These are phyloP conservation scores for Spodoptera frugiperda DNA, from an alignment of 1,140 invertebrate genomes.

Conservation along the genomic window DNA sequence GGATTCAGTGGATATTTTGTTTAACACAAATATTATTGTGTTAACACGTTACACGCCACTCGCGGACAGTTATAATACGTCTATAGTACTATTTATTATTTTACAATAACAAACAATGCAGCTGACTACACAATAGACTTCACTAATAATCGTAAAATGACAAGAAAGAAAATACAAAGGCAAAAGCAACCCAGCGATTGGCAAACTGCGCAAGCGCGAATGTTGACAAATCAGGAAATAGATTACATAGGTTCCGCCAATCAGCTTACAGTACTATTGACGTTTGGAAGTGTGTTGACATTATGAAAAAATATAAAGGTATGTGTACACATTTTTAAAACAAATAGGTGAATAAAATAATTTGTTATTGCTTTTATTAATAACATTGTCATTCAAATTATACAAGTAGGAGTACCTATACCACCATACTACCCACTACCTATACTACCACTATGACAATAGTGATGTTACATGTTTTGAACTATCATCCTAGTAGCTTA, in stretches of 20 bases:
- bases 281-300: background rate
- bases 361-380: background rate
- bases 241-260: constrained; percentile 9
- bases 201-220: constrained; percentile 32
- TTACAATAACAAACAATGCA: constrained; percentile 47
- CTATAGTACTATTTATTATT: constrained; percentile 45
- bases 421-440: too few species aligned
- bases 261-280: constrained; percentile 2
- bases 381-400: too few species aligned
- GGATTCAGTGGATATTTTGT: constrained; percentile 35
- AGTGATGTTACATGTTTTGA: too few species aligned
- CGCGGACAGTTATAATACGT: constrained; percentile 11
- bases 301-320: background rate
- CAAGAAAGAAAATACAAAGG: constrained; percentile 6
- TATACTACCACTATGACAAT: too few species aligned
- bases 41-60: constrained; percentile 34
- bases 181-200: constrained; percentile 26
- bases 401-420: too few species aligned
- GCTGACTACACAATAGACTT: constrained; percentile 16
- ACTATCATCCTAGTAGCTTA: too few species aligned
- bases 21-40: background rate
- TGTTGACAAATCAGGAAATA: constrained; percentile 43
- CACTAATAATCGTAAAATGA: constrained; percentile 34
- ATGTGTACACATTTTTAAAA: background rate
- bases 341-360: background rate